Evolutionary conservation across 2,888 invertebrate species (phyloP), one percentile per base, ranked within the genome.

Genomic region (Carterocephalus palaemon): DNA sequence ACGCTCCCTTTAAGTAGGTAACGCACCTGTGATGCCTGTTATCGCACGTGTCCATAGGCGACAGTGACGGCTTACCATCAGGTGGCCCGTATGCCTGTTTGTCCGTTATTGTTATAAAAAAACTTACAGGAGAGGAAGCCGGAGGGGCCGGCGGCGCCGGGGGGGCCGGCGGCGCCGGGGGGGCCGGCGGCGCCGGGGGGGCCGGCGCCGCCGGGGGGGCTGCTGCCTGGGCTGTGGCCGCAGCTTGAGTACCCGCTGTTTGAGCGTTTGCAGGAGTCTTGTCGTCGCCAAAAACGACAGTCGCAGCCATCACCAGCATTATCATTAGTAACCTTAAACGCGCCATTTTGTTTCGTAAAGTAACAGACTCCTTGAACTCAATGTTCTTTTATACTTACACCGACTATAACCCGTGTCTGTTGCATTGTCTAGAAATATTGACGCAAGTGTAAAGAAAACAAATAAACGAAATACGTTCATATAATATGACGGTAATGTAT

Each of bases 251-350:
- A 13, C 16, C 24, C 17, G 31, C 28, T 31, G 15, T 20, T 16
- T 12, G 28, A 19, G 20, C 0, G n/a, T n/a, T n/a, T n/a, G n/a
- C n/a, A n/a, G n/a, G n/a, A 3, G 58, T 60, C 7, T 33, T 47
- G 20, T 57, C 57, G 3, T 64, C 56, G 8, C 64, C 67, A 33
- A 64, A 52, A 2, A 49, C 20, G 9, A 45, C 59, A 31, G 61
- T 39, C 4, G 55, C 59, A 4, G 66, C 46, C 2, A 67, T 1
- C 2, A 52, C 47, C n/a, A 57, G 28, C n/a, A 67, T 22, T 7
- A 64, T 46, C 2, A 64, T 8, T 10, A 61, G 51, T n/a, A 66
- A 4, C 43, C 50, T 62, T 33, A 63, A 53, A 47, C 60, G 51
- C 23, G 56, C 41, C 29, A 49, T 48, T 45, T 57, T 42, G 12